These are phyloP conservation scores for Cotesia typhae DNA, from an alignment of 1,140 invertebrate genomes.

Conservation along the genomic window DNA sequence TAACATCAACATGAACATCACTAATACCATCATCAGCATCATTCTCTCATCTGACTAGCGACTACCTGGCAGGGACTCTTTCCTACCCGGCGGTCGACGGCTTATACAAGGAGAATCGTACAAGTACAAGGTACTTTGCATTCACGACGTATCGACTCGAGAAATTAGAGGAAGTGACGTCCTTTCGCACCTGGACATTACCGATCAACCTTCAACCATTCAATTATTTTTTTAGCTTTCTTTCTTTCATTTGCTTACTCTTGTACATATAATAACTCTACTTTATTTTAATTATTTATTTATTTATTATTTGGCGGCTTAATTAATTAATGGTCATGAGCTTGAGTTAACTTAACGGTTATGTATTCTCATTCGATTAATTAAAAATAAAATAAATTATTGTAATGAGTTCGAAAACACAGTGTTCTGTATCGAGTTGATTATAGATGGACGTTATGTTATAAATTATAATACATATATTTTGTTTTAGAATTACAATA, in stretches of 20 bases:
- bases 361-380: too few species aligned
- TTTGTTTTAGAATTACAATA: constrained; percentile 43
- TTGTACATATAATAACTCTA: too few species aligned
- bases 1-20: constrained; percentile 5
- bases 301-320: too few species aligned
- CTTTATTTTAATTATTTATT: neutral
- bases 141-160: constrained; percentile 43
- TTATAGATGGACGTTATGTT: too few species aligned
- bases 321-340: too few species aligned
- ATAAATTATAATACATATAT: neutral
- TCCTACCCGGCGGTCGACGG: constrained; percentile 25
- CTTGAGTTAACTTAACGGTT: too few species aligned
- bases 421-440: too few species aligned
- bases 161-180: constrained; percentile 45
- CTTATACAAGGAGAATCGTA: constrained; percentile 31
- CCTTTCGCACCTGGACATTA: constrained; percentile 35
- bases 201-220: constrained; percentile 22
- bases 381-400: too few species aligned
- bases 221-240: neutral
- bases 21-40: constrained; percentile 15
- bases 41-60: constrained; percentile 38
- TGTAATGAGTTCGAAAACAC: too few species aligned
- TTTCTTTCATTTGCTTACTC: too few species aligned
- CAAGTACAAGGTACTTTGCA: constrained; percentile 47
- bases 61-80: constrained; percentile 37